Evolutionary conservation across 2,888 invertebrate genomes (phyloP).

Genomic region (Pandemis corylana): DNA sequence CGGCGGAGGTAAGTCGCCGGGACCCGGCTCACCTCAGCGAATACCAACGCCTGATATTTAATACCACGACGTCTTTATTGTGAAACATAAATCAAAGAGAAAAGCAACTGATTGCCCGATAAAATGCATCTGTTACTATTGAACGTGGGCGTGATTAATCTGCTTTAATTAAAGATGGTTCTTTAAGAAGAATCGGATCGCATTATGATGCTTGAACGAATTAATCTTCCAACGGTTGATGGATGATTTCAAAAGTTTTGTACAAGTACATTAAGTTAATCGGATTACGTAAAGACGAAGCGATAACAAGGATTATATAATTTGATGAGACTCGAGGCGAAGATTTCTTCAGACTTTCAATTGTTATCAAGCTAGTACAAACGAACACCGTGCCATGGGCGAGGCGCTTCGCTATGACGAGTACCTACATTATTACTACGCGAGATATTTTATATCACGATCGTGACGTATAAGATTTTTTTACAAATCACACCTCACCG

Average conservation of each 20-base stretch:
- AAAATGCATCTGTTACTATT: constrained; percentile 54
- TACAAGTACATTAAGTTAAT: constrained; percentile 28
- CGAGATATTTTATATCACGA: too few relatives aligned
- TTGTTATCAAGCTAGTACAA: background rate
- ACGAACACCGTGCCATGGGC: background rate
- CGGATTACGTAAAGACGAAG: constrained; percentile 18
- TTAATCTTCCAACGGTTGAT: constrained; percentile 32
- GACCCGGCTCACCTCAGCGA: constrained; percentile 35
- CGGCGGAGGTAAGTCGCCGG: constrained; percentile 52
- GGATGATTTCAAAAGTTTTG: constrained; percentile 19
- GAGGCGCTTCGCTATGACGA: background rate
- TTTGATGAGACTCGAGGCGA: background rate
- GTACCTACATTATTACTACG: background rate
- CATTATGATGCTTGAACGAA: constrained; percentile 32
- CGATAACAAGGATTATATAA: constrained; percentile 13
- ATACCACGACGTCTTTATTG: constrained; percentile 63
- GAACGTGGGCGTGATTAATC: constrained; percentile 41
- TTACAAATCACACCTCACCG: too few relatives aligned
- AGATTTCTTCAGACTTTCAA: constrained; percentile 3
- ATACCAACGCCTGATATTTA: constrained; percentile 57
- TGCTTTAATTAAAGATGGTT: constrained; percentile 33
- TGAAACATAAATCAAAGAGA: constrained; percentile 59
- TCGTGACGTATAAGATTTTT: too few relatives aligned
- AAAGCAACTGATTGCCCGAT: constrained; percentile 55
- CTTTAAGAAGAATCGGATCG: constrained; percentile 31